Evolutionary conservation across 2,113 vertebrate genomes (phyloP).

Genomic region (Excalfactoria chinensis): DNA sequence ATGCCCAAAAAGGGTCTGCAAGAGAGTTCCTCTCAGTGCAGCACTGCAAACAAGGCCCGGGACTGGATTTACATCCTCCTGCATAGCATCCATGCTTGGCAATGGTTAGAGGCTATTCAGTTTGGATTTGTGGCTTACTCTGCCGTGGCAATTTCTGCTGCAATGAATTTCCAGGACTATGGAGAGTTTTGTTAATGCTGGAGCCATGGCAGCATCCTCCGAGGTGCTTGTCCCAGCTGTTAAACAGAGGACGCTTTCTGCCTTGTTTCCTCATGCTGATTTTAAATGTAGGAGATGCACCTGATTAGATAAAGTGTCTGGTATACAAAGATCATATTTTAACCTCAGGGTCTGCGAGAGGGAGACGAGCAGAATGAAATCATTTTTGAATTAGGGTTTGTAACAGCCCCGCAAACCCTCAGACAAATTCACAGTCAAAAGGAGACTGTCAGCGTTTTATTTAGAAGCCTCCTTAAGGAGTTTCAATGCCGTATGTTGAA

Average conservation of each 20-base stretch:
- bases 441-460: background rate
- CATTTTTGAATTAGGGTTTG: background rate
- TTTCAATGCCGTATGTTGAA: background rate
- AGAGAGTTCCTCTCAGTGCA: background rate
- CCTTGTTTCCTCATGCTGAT: background rate
- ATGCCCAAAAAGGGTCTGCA: background rate
- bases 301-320: background rate
- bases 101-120: background rate
- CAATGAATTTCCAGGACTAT: background rate
- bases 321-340: constrained; percentile 15
- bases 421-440: constrained; percentile 8
- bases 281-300: background rate
- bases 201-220: background rate
- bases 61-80: background rate
- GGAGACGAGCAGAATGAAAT: background rate
- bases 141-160: background rate
- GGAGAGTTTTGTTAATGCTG: background rate
- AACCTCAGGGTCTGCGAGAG: background rate
- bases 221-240: background rate
- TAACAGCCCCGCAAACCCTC: background rate
- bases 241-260: background rate
- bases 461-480: background rate
- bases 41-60: background rate
- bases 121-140: background rate
- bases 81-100: background rate